Conservation (phyloP, 1,140 invertebrate genomes). For the Amphibalanus amphitrite region DNA sequence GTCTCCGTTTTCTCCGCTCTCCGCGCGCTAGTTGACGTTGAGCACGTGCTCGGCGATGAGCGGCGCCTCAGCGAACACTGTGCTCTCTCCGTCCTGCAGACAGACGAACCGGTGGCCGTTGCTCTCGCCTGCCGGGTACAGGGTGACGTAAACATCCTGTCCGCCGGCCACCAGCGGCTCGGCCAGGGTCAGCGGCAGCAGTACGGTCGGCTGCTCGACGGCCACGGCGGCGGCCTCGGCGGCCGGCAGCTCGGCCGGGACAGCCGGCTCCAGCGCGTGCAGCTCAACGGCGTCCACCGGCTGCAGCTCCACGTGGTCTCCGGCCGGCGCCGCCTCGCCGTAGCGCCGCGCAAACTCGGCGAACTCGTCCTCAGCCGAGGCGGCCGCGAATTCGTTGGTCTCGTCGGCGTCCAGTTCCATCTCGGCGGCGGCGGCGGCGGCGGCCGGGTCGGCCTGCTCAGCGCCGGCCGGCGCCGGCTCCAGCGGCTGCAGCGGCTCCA, state of each 20-base stretch:
- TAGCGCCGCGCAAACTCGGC: not conserved
- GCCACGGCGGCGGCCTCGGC: not conserved
- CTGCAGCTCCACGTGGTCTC: constrained; percentile 2
- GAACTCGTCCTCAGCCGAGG: not conserved
- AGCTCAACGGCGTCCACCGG: constrained; percentile 1
- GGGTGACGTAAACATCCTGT: not conserved
- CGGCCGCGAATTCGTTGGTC: not conserved
- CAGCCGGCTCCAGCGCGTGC: not conserved
- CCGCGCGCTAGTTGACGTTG: not conserved
- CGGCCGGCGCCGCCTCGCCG: not conserved
- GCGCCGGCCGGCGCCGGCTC: not conserved
- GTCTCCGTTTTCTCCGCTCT: too few species aligned
- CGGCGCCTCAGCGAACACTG: not conserved
- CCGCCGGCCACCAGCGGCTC: not conserved
- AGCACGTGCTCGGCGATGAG: constrained; percentile 2
- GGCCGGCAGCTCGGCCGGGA: not conserved
- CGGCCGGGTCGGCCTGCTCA: not conserved
- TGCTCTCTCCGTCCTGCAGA: not conserved
- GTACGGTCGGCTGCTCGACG: not conserved
- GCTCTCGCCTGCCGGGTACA: constrained; percentile 1
- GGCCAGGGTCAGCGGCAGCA: not conserved
- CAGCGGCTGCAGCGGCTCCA: not conserved
- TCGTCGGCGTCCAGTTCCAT: not conserved
- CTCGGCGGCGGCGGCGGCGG: not conserved
- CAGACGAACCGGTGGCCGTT: not conserved